phyloP scores from a whole-genome alignment of 2,888 invertebrate genomes.

The Acronicta leporina region DNA sequence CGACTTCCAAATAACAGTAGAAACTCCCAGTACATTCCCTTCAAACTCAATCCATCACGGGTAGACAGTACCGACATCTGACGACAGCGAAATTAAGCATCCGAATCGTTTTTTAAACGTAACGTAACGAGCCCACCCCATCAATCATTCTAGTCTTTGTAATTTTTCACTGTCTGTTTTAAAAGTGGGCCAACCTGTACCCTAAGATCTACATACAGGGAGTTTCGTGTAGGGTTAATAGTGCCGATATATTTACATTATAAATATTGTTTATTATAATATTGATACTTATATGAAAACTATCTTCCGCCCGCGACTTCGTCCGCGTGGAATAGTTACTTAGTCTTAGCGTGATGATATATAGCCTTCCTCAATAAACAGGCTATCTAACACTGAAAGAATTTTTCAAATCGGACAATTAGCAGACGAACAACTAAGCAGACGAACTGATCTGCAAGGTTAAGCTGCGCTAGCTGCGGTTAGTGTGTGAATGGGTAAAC shows the following conservation, averaged over 20 bases:
- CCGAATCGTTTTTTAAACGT: constrained; percentile 83
- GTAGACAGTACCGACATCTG: constrained; percentile 70
- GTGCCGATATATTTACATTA: constrained; percentile 8
- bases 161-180: constrained; percentile 83
- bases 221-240: constrained; percentile 16
- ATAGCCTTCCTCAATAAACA: too few relatives aligned
- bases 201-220: constrained; percentile 50
- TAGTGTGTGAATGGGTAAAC: too few relatives aligned
- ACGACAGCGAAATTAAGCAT: constrained; percentile 84
- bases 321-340: too few relatives aligned
- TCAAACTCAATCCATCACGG: constrained; percentile 75
- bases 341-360: too few relatives aligned
- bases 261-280: background rate
- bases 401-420: too few relatives aligned
- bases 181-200: constrained; percentile 51
- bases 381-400: too few relatives aligned
- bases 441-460: too few relatives aligned
- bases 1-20: constrained; percentile 22
- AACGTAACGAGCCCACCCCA: constrained; percentile 66
- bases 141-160: constrained; percentile 79
- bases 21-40: constrained; percentile 47
- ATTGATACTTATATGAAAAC: too few relatives aligned
- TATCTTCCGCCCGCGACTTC: too few relatives aligned
- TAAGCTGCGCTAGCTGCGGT: too few relatives aligned
- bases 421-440: too few relatives aligned